These are phyloP conservation scores for Rhincodon typus DNA, from an alignment of 2,797 vertebrate genomes.

Conservation along the genomic window DNA sequence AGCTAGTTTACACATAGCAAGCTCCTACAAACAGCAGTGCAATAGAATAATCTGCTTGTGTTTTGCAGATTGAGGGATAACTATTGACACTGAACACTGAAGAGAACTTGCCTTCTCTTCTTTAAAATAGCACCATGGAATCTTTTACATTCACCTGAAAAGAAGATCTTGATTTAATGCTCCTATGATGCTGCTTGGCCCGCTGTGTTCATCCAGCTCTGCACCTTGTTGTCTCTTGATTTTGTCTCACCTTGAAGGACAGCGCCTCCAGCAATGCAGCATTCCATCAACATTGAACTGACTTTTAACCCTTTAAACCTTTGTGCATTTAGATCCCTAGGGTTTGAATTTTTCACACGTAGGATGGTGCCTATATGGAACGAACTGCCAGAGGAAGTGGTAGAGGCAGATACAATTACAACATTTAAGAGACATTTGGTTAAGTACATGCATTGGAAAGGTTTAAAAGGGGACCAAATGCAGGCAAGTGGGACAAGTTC, in stretches of 20 bases:
- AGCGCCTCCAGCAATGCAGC: not conserved
- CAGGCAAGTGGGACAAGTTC: too few relatives aligned
- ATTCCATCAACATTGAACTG: not conserved
- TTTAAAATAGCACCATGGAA: not conserved
- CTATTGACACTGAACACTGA: not conserved
- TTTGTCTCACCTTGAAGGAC: too few relatives aligned
- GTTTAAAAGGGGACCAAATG: too few relatives aligned
- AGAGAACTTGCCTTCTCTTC: not conserved
- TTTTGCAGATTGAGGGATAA: not conserved
- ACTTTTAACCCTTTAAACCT: not conserved
- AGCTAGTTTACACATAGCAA: not conserved
- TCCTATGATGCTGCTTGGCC: too few relatives aligned
- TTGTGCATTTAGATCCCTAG: not conserved
- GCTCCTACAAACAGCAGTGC: not conserved
- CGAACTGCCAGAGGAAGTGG: too few relatives aligned
- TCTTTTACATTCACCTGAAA: not conserved
- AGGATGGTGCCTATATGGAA: too few relatives aligned
- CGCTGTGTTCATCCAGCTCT: too few relatives aligned
- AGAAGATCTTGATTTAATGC: not conserved
- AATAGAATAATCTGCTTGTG: not conserved
- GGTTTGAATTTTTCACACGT: too few relatives aligned
- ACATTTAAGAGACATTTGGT: too few relatives aligned
- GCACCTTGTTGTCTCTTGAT: too few relatives aligned
- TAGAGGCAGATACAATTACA: too few relatives aligned
- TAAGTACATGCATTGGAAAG: too few relatives aligned